Evolutionary conservation across 2,113 vertebrate species (phyloP).

Genomic region (Camelus dromedarius): DNA sequence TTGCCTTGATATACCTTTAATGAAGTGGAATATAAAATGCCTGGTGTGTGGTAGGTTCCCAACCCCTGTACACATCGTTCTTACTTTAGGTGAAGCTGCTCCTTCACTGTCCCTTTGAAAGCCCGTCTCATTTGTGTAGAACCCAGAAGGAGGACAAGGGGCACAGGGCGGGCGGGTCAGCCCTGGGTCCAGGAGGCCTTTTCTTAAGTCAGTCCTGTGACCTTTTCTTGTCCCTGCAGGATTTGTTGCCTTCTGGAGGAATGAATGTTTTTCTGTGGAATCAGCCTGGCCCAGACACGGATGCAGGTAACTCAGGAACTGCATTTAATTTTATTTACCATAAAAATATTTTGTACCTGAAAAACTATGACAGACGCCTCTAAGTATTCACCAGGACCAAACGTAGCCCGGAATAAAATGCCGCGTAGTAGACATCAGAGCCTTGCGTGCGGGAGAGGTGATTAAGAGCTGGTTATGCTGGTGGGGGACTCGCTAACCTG

Average conservation of each 20-base stretch:
- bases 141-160: neutral
- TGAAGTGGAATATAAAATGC: neutral
- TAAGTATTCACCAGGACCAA: neutral
- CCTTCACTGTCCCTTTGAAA: neutral
- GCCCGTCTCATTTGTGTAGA: neutral
- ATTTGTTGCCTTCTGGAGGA: neutral
- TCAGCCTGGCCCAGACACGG: neutral
- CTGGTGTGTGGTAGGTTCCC: neutral
- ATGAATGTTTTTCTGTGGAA: fast-evolving
- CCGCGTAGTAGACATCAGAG: fast-evolving
- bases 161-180: fast-evolving
- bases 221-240: fast-evolving
- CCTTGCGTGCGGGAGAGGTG: fast-evolving
- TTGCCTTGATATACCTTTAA: neutral
- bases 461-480: fast-evolving
- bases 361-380: neutral
- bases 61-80: fast-evolving
- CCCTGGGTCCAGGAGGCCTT: fast-evolving
- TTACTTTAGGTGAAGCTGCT: neutral
- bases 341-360: neutral
- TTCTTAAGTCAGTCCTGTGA: fast-evolving
- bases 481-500: neutral
- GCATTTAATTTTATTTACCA: neutral
- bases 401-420: neutral
- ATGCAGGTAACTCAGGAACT: neutral